Evolutionary conservation across 2,113 vertebrate genomes (phyloP).

Genomic region (Platichthys flesus): DNA sequence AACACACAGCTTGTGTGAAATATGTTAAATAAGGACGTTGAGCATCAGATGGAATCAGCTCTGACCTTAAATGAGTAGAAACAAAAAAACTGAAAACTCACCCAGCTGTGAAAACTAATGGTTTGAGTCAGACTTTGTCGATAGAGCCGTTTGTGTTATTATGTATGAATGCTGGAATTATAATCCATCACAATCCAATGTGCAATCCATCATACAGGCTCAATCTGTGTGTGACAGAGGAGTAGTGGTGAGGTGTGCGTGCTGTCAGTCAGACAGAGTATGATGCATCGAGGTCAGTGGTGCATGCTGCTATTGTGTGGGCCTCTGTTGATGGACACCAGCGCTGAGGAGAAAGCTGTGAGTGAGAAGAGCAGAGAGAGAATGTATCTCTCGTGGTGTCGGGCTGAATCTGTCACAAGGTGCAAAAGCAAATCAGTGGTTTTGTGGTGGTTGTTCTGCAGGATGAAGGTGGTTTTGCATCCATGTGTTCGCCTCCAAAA

Average conservation of each 20-base stretch:
- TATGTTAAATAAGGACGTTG: conserved; percentile 24
- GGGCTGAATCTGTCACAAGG: conserved; percentile 11
- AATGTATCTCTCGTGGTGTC: conserved; percentile 6
- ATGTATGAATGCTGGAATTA: conserved; percentile 24
- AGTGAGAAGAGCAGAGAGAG: conserved; percentile 4
- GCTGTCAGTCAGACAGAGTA: conserved; percentile 48
- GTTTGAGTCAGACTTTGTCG: conserved; percentile 25
- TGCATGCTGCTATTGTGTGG: conserved; percentile 46
- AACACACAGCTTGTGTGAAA: conserved; percentile 18
- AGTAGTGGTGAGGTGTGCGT: conserved; percentile 32
- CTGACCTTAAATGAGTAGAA: neutral
- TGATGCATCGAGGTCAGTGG: conserved; percentile 59
- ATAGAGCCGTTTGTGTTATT: conserved; percentile 30
- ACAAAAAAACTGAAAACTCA: conserved; percentile 10
- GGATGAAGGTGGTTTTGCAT: too few species aligned
- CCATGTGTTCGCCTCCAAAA: too few species aligned
- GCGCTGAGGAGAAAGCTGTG: conserved; percentile 26
- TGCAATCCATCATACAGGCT: conserved; percentile 65
- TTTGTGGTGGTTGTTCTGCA: neutral
- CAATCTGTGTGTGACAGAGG: conserved; percentile 61
- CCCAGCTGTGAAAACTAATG: neutral
- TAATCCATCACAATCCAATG: conserved; percentile 71
- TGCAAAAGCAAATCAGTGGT: conserved; percentile 6
- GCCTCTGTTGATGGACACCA: conserved; percentile 13
- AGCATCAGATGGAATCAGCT: conserved; percentile 23